Percentiles rank a stretch among this genome's conserved stretches.
Evolutionary conservation across 2,797 vertebrate species (phyloP).

Genomic region (Crocodylus rhombifer): DNA sequence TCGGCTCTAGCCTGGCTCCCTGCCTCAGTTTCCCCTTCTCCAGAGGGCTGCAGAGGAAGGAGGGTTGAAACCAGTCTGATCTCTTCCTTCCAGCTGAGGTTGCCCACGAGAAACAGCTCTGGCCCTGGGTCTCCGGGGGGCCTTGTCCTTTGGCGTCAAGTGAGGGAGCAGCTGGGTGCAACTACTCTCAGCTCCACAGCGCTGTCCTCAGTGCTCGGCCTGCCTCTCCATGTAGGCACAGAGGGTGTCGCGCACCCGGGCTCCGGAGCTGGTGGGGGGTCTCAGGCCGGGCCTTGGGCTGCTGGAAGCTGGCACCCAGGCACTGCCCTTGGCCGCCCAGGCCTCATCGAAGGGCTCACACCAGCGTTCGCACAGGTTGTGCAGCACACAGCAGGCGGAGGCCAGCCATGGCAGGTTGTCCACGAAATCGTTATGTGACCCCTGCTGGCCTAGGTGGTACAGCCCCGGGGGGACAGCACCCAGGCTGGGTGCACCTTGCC

Average conservation of each 20-base stretch:
- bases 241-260: neutral
- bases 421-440: conserved; percentile 84
- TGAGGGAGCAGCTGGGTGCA: too few species aligned
- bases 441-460: conserved; percentile 82
- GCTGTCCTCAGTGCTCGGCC: too few species aligned
- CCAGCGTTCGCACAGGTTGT: conserved; percentile 86
- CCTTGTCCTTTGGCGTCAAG: too few species aligned
- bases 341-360: conserved; percentile 15
- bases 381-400: conserved; percentile 51
- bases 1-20: too few species aligned
- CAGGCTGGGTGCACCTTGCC: conserved; percentile 81
- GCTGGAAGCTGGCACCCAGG: neutral
- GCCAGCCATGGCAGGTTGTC: conserved; percentile 85
- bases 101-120: too few species aligned
- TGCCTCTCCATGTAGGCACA: neutral
- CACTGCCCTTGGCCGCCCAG: conserved; percentile 59
- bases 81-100: too few species aligned
- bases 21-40: too few species aligned
- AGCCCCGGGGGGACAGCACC: conserved; percentile 83
- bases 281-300: neutral
- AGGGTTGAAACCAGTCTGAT: too few species aligned
- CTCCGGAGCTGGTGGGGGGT: neutral
- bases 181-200: too few species aligned
- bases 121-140: too few species aligned
- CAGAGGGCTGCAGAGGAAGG: too few species aligned